Evolutionary conservation across 2,888 invertebrate genomes (phyloP), one percentile per base, ranked within the genome.

Genomic region (Andrena camellia): DNA sequence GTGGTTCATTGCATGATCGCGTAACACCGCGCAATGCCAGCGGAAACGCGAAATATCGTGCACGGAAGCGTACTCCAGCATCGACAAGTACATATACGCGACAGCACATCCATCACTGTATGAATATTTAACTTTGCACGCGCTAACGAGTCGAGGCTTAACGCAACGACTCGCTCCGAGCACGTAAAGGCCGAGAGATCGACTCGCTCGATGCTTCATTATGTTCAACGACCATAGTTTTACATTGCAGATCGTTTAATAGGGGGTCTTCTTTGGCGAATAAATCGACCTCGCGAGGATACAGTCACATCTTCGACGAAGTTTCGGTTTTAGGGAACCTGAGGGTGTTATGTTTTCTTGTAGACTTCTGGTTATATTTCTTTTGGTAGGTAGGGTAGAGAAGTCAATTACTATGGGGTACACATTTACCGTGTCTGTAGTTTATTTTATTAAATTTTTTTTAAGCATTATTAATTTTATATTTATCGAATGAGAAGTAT

Each of bases 81-180:
- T 23, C 26, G 66, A 7, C 72, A 33, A 66, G 66, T 57, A 63
- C 59, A 64, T 57, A 60, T 60, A 59, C 62, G 26, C 60, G 71
- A 82, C 68, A 70, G 78, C 48, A 71, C 84, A 84, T 89, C 85
- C 86, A 87, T 89, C 88, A 83, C 78, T 57, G 76, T 63, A 81
- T 84, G 84, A 87, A 89, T 88, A 87, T 86, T 88, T 89, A 82
- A 89, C 81, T 78, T 72, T 68, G 57, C 63, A 75, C 77, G 69
- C 78, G 84, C 78, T 88, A 87, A 88, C 87, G 85, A 89, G 74
- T 35, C 78, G 29, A 80, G 77, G 42, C 81, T 73, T 78, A 81
- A 69, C 70, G 48, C 77, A 52, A 52, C 78, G 78, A 83, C 74
- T 67, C 62, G 26, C 35, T 62, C 64, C 57, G 62, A 52, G 70